Base-by-base conservation (phyloP, 35 echinoderm and acorn worm genomes). In the Hemicentrotus pulcherrimus region DNA sequence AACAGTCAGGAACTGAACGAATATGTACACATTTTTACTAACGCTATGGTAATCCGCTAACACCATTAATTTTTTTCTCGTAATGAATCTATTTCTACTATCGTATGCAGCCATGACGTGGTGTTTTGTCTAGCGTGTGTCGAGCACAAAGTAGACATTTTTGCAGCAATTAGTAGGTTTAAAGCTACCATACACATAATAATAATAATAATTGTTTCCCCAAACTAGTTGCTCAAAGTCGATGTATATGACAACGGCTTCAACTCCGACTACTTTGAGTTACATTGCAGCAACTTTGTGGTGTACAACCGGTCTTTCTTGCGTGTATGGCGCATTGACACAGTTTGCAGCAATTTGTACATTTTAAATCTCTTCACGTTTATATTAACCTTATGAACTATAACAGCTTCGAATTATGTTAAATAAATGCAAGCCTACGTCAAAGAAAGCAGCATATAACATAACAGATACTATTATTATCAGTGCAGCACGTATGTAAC, bases 141-240 rank as follows among this genome's bases (percentile, higher is more conserved):
- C 24, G 2, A n/a, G 19, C 65, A 78, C 22, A n/a, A n/a, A 5
- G 4, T 28, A 78, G 65, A 78, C 65, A 78, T 78, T n/a, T 22
- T 78, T 78, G 65, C 65, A 78, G 65, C 65, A 78, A 78, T 78
- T 78, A 28, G 65, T 78, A 78, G 65, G 28, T 78, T 78, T 78
- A 78, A 78, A 78, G 65, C 65, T 78, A 78, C 65, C 65, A 78
- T 78, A 78, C 65, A 78, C 22, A n/a, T 78, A 78, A 71, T 22
- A 78, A 22, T 6, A 78, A 22, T 78, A n/a, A 8, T n/a, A 22
- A 78, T 78, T 18, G 24, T 6, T 22, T 78, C 19, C n/a, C 19
- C 18, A 7, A 28, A 22, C 19, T 28, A 78, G 19, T 78, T 78
- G 22, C 61, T 78, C 19, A 18, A 78, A 78, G 65, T 78, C 22